Evolutionary conservation across 2,888 invertebrate genomes (phyloP), one percentile per base, ranked within the genome.

Genomic region (Melanostoma scalare): DNA sequence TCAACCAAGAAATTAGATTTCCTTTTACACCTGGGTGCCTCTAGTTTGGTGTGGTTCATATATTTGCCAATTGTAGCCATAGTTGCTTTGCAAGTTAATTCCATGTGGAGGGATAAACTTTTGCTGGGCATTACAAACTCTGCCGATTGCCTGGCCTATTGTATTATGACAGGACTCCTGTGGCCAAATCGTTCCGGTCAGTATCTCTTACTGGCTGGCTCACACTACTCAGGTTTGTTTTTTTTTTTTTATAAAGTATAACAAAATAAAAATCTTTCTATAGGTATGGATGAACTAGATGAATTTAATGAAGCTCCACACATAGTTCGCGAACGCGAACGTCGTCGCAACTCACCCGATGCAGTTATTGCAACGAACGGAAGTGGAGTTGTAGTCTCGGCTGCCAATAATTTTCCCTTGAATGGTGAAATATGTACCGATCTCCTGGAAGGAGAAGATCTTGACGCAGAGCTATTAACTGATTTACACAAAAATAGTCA

Each of bases 21-120:
- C 91, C 93, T 99, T 72, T 94, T 98, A 61, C 99, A 99, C 90
- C 97, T 99, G 91, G 99, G 98, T 69, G 99, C 99, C 9, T 98
- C 98, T 10, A 98, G 98, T 89, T 93, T 99, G 46, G 99, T 99
- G 8, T 99, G 99, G 99, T 98, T 99, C 90, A 97, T 98, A 87
- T 99, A 99, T 91, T 93, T 99, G 89, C 98, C 99, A 8, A 96
- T 98, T 79, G 95, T 99, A 86, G 98, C 98, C 71, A 93, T 99
- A 68, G 96, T 99, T 87, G 97, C 98, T 8, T 93, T 98, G 69
- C 97, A 98, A 92, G 96, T 99, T 69, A 97, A 97, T 82, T 96
- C 98, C 53, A 92, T 99, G 88, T 99, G 98, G 98, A 94, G 98
- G 92, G 97, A 96, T 91, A 99, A 99, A 92, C 94, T 99, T 88